phyloP scores from a whole-genome alignment of 2,113 vertebrate species.

The Psittacus erithacus region DNA sequence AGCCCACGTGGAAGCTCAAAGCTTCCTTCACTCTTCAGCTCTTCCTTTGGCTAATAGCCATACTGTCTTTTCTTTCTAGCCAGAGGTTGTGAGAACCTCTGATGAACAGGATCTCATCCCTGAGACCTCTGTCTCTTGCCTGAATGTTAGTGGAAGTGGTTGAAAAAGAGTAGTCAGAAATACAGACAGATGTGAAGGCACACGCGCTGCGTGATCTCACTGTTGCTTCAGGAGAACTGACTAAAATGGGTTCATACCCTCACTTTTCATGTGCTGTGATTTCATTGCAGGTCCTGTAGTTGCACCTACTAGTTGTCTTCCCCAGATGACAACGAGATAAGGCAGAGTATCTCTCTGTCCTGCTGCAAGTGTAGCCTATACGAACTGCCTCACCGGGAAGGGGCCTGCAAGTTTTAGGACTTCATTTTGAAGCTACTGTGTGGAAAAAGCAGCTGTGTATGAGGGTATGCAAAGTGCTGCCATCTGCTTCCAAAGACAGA shows the following conservation, averaged over 20 bases:
- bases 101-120: background rate
- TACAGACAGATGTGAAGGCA: background rate
- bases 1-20: background rate
- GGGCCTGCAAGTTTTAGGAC: background rate
- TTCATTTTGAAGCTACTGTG: background rate
- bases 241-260: background rate
- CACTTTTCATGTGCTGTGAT: background rate
- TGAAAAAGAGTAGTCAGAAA: background rate
- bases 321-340: background rate
- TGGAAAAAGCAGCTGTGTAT: background rate
- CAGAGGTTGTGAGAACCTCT: background rate
- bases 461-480: background rate
- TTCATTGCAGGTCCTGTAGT: background rate
- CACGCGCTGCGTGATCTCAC: accelerated
- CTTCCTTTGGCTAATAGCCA: background rate
- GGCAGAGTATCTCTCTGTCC: background rate
- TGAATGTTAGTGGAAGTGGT: background rate
- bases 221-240: background rate
- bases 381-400: background rate
- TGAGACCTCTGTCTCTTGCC: background rate
- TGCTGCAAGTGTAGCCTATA: background rate
- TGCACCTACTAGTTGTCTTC: background rate
- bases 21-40: background rate
- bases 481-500: background rate
- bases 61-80: background rate